Percentiles rank a stretch among this genome's conserved stretches.
These are phyloP conservation scores for Semnornis frantzii DNA, from an alignment of 2,113 vertebrate genomes.

Conservation along the genomic window DNA sequence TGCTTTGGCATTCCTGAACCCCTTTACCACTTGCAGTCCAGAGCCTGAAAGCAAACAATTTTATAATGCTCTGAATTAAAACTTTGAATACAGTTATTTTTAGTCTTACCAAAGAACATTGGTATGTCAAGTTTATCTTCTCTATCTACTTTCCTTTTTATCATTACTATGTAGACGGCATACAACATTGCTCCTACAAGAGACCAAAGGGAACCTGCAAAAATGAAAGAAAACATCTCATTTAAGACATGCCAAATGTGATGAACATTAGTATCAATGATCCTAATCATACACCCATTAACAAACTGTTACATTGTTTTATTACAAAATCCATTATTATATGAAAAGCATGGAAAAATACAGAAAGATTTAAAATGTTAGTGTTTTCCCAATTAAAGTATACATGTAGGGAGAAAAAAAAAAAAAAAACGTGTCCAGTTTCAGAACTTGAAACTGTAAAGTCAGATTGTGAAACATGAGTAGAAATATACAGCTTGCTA, in stretches of 20 bases:
- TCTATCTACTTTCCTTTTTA: constrained; percentile 94
- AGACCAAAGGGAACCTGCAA: constrained; percentile 91
- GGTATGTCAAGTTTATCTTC: constrained; percentile 97
- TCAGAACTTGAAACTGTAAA: background rate
- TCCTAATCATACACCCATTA: background rate
- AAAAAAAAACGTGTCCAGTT: too few relatives aligned
- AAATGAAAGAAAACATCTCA: background rate
- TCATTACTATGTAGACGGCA: constrained; percentile 96
- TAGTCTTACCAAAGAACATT: constrained; percentile 94
- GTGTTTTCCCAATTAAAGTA: background rate
- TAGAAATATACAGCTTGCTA: background rate
- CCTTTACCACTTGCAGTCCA: background rate
- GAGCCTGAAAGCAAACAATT: background rate
- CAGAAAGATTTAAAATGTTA: background rate
- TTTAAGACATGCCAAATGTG: background rate
- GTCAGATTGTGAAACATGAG: background rate
- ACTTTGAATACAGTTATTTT: background rate
- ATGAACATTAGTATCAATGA: background rate
- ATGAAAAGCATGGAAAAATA: background rate
- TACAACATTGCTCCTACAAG: constrained; percentile 92
- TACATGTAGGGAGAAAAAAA: fast-evolving
- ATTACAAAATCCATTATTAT: background rate
- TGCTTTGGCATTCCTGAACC: background rate
- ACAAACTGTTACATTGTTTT: background rate
- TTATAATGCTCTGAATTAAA: background rate